These are phyloP conservation scores for Burhinus bistriatus DNA, from an alignment of 2,113 vertebrate species.

Conservation along the genomic window DNA sequence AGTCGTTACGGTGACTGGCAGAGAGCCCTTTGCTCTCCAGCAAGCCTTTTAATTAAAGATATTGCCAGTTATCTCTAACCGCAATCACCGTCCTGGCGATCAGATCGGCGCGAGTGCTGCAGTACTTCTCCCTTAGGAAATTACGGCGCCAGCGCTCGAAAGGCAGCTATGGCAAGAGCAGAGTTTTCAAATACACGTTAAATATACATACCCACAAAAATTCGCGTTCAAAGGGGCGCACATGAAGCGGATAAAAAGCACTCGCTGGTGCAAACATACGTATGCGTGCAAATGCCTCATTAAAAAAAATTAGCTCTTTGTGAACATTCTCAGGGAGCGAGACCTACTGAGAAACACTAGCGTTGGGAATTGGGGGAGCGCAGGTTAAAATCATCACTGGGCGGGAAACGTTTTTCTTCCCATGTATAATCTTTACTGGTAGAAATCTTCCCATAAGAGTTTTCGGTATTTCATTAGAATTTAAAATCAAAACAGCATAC, in stretches of 20 bases:
- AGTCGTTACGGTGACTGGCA: not conserved
- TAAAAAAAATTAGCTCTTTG: not conserved
- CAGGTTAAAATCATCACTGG: not conserved
- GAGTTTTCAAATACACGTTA: accelerated
- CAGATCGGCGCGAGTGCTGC: not conserved
- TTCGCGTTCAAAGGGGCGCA: not conserved
- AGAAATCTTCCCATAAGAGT: not conserved
- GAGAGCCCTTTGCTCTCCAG: not conserved
- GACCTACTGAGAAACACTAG: accelerated
- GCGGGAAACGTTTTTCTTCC: not conserved
- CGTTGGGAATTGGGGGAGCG: not conserved
- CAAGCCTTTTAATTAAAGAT: slow-evolving; percentile 29
- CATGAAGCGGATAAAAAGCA: accelerated
- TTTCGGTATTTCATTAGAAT: not conserved
- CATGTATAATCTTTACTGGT: not conserved
- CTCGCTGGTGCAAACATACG: not conserved
- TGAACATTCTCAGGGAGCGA: not conserved
- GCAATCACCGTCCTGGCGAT: not conserved
- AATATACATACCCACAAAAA: not conserved
- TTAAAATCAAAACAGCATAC: not conserved
- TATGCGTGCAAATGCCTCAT: not conserved
- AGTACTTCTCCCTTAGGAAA: not conserved
- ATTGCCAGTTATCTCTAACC: not conserved
- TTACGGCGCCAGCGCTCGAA: not conserved
- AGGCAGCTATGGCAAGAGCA: not conserved